phyloP scores from a whole-genome alignment of 2,113 vertebrate genomes.

The Pampusana beccarii region DNA sequence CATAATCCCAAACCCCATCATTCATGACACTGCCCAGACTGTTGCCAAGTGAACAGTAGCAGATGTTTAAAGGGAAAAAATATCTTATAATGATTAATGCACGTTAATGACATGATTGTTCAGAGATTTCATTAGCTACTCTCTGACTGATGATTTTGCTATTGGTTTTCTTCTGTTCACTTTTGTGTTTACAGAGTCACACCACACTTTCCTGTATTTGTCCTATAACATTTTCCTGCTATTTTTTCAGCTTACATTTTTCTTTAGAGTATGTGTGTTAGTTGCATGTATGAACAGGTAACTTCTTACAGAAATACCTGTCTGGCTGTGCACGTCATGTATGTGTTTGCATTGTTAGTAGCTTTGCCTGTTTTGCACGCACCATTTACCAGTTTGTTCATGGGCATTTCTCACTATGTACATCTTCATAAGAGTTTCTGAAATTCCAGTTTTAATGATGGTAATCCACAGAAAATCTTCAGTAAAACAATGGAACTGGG shows the following conservation, averaged over 20 bases:
- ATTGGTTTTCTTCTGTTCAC: not conserved
- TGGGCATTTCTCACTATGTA: not conserved
- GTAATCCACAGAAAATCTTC: not conserved
- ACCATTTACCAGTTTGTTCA: not conserved
- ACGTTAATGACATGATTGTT: slow-evolving; percentile 60
- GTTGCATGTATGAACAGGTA: slow-evolving; percentile 45
- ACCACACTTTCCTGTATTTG: not conserved
- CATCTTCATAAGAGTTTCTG: not conserved
- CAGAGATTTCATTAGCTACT: slow-evolving; percentile 33
- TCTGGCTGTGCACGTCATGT: not conserved
- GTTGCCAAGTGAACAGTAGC: slow-evolving; percentile 56
- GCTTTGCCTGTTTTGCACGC: not conserved
- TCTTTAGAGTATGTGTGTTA: not conserved
- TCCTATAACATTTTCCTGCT: not conserved
- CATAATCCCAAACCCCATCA: slow-evolving; percentile 16
- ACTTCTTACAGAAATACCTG: not conserved
- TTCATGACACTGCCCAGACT: slow-evolving; percentile 30
- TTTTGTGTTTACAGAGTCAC: not conserved
- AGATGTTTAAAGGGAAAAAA: slow-evolving; percentile 70
- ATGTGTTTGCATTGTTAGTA: not conserved
- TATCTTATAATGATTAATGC: slow-evolving; percentile 59
- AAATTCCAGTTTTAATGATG: not conserved
- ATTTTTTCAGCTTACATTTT: not conserved
- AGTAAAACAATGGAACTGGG: not conserved
- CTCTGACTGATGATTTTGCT: slow-evolving; percentile 19